These are phyloP conservation scores for Schlechtendalia chinensis DNA, from an alignment of 1,140 invertebrate species.

Conservation along the genomic window DNA sequence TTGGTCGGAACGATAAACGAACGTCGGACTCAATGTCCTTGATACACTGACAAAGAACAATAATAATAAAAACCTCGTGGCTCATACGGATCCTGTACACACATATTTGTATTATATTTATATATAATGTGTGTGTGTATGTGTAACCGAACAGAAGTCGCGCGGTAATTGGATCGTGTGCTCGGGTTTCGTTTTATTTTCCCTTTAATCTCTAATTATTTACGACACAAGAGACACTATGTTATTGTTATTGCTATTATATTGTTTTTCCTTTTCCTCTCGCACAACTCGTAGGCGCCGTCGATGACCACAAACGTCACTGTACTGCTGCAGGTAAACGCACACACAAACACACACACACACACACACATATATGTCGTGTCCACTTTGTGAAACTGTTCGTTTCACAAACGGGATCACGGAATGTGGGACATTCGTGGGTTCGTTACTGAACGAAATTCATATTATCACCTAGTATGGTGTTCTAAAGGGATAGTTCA, in stretches of 20 bases:
- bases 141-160: neutral
- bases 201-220: conserved; percentile 1
- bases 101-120: neutral
- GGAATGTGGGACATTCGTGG: too few relatives aligned
- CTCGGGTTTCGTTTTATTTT: conserved; percentile 42
- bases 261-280: neutral
- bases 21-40: conserved; percentile 34
- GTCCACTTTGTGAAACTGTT: too few relatives aligned
- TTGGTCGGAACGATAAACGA: conserved; percentile 33
- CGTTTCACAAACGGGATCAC: too few relatives aligned
- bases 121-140: too few relatives aligned
- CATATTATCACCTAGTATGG: too few relatives aligned
- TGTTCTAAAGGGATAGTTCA: too few relatives aligned
- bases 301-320: neutral
- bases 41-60: conserved; percentile 45
- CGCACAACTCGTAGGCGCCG: neutral
- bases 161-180: conserved; percentile 36
- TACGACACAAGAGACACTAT: neutral
- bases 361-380: too few relatives aligned
- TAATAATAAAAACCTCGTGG: conserved; percentile 32
- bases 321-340: too few relatives aligned
- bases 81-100: neutral
- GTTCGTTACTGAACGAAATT: too few relatives aligned
- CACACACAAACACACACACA: too few relatives aligned
- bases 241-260: neutral